phyloP scores from a whole-genome alignment of 2,113 vertebrate genomes.

The Cheirogaleus medius region DNA sequence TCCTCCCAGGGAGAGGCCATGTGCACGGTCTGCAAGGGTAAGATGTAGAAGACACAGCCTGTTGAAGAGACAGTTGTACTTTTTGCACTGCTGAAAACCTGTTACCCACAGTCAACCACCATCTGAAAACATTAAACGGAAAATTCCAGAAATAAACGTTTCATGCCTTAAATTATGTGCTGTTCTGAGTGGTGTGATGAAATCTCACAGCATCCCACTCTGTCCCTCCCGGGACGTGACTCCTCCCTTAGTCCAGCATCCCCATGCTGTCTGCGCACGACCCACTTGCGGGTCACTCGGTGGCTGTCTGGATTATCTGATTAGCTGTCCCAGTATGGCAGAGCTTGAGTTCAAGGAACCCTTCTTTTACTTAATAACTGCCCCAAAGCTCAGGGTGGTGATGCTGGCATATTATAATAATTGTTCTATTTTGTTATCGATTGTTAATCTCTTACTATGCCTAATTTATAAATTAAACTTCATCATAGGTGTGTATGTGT shows the following conservation, averaged over 20 bases:
- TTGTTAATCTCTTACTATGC: neutral
- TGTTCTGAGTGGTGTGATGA: neutral
- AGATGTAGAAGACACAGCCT: neutral
- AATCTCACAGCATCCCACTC: neutral
- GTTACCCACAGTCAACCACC: neutral
- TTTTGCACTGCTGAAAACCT: neutral
- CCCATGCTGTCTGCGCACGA: neutral
- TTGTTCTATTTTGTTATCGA: neutral
- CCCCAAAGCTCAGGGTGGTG: neutral
- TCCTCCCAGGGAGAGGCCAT: neutral
- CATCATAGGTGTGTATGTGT: neutral
- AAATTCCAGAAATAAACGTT: neutral
- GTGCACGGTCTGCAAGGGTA: neutral
- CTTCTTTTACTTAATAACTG: neutral
- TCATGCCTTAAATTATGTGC: neutral
- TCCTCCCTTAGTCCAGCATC: neutral
- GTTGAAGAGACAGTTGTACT: neutral
- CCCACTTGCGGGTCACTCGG: neutral
- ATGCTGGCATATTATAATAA: neutral
- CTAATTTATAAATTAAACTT: neutral
- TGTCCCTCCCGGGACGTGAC: neutral
- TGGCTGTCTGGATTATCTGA: neutral
- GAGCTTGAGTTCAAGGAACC: neutral
- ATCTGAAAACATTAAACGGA: neutral
- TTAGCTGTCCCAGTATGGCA: neutral